Base-by-base conservation (phyloP, 2,888 invertebrate genomes). In the Drosophila subquinaria region DNA sequence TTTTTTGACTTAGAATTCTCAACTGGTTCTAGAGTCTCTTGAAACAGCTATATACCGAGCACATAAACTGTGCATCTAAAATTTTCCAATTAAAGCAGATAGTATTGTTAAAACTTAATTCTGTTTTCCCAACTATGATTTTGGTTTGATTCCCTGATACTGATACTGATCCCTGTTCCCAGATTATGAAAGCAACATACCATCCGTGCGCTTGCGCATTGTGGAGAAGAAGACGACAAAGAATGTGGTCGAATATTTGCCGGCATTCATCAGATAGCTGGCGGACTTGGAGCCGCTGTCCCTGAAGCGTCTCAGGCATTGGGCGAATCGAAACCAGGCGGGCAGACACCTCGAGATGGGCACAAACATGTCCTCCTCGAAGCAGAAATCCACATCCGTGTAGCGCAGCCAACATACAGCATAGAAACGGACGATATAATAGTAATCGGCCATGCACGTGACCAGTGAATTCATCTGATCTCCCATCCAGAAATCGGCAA, bases 281-380 rank as follows among this genome's bases (percentile, higher is more conserved):
- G 97, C 97, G 0, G 96, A 96, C 90, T 97, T 97, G 4, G 82
- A 87, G 76, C 95, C 95, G 1, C 98, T 97, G 93, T 99, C 99
- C 5, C 97, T 94, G 92, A 98, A 99, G 60, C 99, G 96, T 0
- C 99, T 94, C 55, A 99, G 93, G 88, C 99, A 99, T 93, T 99
- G 99, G 72, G 98, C 97, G 93, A 99, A 98, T n/a, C 99, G 96
- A 75, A 98, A 97, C 98, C 98, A 99, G 0, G 99, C 98, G 0
- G 99, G 99, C 13, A 99, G 93, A 85, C 97, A 96, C 76, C 96
- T 96, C 15, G 99, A 96, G 3, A 98, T 92, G 0, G 97, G 96
- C n/a, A 97, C 94, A 53, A 96, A 94, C 76, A 96, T 94, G 72
- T 95, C 95, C 62, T 94, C 94, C 94, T 93, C 83, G 93, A 94